These are phyloP conservation scores for Acanthurus leucopareius DNA, from an alignment of 2,797 vertebrate species.

Conservation along the genomic window DNA sequence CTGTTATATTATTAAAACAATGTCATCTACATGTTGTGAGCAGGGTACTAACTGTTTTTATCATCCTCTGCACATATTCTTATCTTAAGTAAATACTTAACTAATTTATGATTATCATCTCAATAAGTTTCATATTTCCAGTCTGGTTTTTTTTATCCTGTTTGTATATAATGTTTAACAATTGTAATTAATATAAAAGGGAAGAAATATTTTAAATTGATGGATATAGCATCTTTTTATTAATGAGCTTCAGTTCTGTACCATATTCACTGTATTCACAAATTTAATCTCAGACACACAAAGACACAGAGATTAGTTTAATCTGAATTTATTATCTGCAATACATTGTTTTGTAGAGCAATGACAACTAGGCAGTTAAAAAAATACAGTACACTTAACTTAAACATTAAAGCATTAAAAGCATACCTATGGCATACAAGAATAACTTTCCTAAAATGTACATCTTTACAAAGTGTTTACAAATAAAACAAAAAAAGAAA, in stretches of 20 bases:
- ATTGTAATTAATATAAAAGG: background rate
- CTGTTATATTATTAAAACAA: background rate
- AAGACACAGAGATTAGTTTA: constrained; percentile 61
- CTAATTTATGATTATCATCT: background rate
- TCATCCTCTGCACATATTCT: background rate
- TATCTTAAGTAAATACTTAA: background rate
- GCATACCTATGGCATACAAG: constrained; percentile 84
- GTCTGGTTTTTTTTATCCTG: background rate
- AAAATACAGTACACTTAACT: constrained; percentile 87
- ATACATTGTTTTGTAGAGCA: constrained; percentile 82
- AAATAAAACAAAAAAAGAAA: constrained; percentile 81
- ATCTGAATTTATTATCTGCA: constrained; percentile 85
- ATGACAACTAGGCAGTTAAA: constrained; percentile 85
- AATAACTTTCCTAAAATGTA: constrained; percentile 88
- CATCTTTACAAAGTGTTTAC: constrained; percentile 89
- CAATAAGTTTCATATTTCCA: background rate
- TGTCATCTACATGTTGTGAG: background rate
- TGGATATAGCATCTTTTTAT: background rate
- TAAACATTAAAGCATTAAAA: constrained; percentile 85
- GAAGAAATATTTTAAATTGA: background rate
- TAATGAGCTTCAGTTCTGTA: background rate
- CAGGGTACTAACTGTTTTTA: too few species aligned
- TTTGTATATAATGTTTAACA: background rate
- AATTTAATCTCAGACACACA: constrained; percentile 12
- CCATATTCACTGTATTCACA: background rate